Conservation (phyloP, 2,113 vertebrate species). For the Oncorhynchus keta region DNA sequence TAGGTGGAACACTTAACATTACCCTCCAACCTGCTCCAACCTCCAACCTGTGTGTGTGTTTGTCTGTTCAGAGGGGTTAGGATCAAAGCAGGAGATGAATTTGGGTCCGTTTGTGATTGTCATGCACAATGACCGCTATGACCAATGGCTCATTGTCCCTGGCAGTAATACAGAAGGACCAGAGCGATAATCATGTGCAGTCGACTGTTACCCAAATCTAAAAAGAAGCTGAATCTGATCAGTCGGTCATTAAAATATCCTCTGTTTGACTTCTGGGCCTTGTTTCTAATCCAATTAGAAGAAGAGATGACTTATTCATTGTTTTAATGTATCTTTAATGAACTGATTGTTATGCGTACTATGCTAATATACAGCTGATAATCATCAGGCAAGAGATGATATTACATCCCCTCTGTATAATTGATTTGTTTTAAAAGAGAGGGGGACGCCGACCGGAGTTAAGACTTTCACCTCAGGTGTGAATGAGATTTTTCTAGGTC, state of each 20-base stretch:
- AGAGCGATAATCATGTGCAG: background rate
- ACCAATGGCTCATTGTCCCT: background rate
- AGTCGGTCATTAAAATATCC: too few relatives aligned
- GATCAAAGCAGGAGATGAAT: background rate
- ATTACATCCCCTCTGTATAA: constrained; percentile 4
- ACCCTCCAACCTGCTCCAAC: background rate
- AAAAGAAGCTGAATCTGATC: too few relatives aligned
- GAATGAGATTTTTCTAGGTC: background rate
- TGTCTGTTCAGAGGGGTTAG: too few relatives aligned
- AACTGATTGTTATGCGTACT: constrained; percentile 3
- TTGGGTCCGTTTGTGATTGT: background rate
- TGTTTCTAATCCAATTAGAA: too few relatives aligned
- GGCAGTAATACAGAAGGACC: background rate
- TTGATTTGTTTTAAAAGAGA: background rate
- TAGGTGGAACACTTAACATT: background rate
- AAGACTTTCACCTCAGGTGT: background rate
- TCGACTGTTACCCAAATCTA: too few relatives aligned
- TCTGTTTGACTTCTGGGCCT: background rate
- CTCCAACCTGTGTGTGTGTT: too few relatives aligned
- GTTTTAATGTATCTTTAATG: background rate
- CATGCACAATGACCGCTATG: background rate
- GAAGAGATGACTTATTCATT: too few relatives aligned
- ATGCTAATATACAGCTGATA: constrained; percentile 17
- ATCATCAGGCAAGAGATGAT: constrained; percentile 18
- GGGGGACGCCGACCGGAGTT: constrained; percentile 8